Evolutionary conservation across 2,888 invertebrate genomes (phyloP), one percentile per base, ranked within the genome.

Genomic region (Gortyna flavago): DNA sequence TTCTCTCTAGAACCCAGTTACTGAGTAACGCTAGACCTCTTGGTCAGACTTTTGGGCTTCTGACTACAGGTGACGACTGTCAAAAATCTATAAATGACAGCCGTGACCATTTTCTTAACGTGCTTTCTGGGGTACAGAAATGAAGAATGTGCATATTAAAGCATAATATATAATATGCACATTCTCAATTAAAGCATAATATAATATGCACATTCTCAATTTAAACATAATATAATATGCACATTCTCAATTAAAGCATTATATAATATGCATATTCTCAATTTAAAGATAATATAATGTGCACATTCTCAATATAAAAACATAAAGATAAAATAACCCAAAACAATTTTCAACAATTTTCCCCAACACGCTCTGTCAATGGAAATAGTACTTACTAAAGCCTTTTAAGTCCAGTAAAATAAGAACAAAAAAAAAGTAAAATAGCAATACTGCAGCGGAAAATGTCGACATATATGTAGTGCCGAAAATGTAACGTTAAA

Each of bases 401-500:
- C 21, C 3, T 62, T 21, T 51, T 62, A 48, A 38, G 29, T 51
- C 1, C 38, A 29, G 16, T 25, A 51, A 76, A 68, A 64, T 35
- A 2, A 18, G 18, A 41, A 65, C 29, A 65, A 38, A 79, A 64
- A 11, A 57, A 29, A 41, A 59, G 3, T 9, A 35, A 57, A 48
- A 57, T 32, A 61, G 59, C 44, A 35, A 78, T 61, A 54, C 59
- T 69, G 80, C 65, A 79, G 44, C 59, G 9, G n/a, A 67, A 80
- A 80, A 80, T 72, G 32, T 67, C 54, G 66, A 67, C 80, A 44
- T 32, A 67, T 61, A 79, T 79, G 44, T 80, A 62, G 80, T 54
- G 61, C n/a, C 9, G 71, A 72, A 85, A 80, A 84, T 48, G 57
- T 71, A 72, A 80, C 80, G 70, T 18, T 29, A 25, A 70, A 84